A percentile compares a stretch with the other conserved stretches of the same genome.
Evolutionary conservation across 2,113 vertebrate species (phyloP).

Genomic region (Sylvia atricapilla): DNA sequence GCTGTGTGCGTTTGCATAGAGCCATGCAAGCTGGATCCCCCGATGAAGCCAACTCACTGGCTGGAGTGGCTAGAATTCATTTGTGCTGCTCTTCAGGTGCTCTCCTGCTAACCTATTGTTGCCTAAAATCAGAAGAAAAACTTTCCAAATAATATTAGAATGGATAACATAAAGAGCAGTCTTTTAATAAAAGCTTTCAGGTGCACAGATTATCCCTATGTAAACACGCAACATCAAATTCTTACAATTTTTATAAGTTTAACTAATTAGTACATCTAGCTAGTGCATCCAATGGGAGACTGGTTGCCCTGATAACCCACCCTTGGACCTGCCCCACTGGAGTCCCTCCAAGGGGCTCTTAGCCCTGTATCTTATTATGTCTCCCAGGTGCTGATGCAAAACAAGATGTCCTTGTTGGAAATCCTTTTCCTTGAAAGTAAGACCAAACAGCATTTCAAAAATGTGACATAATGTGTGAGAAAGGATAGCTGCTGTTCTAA

Average conservation of each 20-base stretch:
- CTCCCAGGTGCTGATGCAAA: background rate
- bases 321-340: background rate
- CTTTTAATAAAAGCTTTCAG: background rate
- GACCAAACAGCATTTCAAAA: background rate
- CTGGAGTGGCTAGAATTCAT: background rate
- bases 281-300: background rate
- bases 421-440: background rate
- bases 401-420: background rate
- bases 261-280: background rate
- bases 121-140: background rate
- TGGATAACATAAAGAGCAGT: background rate
- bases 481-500: background rate
- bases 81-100: background rate
- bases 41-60: background rate
- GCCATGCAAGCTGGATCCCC: background rate
- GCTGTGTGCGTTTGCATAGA: background rate
- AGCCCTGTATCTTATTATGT: background rate
- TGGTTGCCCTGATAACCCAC: background rate
- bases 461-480: background rate
- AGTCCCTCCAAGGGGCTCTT: background rate
- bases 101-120: background rate
- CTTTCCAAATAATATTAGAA: background rate
- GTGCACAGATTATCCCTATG: background rate
- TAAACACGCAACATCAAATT: accelerated
- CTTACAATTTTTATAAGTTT: background rate